Conservation (phyloP, 2,888 invertebrate genomes). For the Hyles lineata region DNA sequence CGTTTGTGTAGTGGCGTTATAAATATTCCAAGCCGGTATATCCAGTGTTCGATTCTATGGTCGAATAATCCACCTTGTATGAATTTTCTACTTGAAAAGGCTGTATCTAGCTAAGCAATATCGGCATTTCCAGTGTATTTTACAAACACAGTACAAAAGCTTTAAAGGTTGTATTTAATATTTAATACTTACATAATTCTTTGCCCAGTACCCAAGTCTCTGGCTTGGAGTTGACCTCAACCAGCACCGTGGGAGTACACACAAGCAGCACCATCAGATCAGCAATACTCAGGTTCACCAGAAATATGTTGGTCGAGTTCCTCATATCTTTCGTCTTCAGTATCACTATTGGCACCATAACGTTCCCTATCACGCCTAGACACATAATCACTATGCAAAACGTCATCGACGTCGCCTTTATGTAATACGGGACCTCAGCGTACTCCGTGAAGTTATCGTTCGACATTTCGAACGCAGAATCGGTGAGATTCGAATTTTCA, state of each 20-base stretch:
- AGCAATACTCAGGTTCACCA: conserved; percentile 96
- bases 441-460: conserved; percentile 72
- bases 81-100: neutral
- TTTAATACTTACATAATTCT: conserved; percentile 93
- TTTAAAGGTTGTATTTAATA: neutral
- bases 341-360: conserved; percentile 97
- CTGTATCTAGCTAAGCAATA: neutral
- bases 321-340: conserved; percentile 96
- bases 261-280: conserved; percentile 95
- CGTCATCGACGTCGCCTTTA: conserved; percentile 94
- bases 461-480: conserved; percentile 58
- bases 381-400: conserved; percentile 95
- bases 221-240: conserved; percentile 96
- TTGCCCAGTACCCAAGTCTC: conserved; percentile 97
- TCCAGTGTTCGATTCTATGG: no score
- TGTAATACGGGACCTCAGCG: conserved; percentile 91
- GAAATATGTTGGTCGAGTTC: conserved; percentile 97
- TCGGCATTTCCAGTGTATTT: no score
- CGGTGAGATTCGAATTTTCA: conserved; percentile 53
- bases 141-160: no score
- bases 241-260: conserved; percentile 96
- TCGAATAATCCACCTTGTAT: no score
- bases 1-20: no score
- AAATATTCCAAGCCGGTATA: neutral
- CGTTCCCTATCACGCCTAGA: conserved; percentile 95